Conservation (phyloP, 2,888 invertebrate genomes). For the Mythimna loreyi region DNA sequence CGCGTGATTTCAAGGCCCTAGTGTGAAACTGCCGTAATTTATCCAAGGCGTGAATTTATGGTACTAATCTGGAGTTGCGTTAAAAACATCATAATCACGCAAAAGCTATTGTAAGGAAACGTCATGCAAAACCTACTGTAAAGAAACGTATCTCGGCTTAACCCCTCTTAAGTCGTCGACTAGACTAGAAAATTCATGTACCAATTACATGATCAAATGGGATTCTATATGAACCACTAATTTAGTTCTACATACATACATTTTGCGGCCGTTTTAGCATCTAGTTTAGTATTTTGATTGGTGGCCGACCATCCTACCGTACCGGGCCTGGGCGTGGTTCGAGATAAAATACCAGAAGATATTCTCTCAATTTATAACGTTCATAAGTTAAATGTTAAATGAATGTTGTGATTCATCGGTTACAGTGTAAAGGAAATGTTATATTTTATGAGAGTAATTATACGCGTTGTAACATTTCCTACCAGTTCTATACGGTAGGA, state of each 20-base stretch:
- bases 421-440: conserved; percentile 49
- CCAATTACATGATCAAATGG: conserved; percentile 58
- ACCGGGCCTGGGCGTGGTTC: conserved; percentile 63
- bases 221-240: conserved; percentile 50
- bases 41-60: no score
- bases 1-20: no score
- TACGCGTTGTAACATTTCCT: conserved; percentile 21
- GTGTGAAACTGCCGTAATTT: no score
- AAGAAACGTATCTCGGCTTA: no score
- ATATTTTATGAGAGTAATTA: conserved; percentile 49
- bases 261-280: conserved; percentile 42
- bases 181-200: conserved; percentile 54
- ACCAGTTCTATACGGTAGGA: neutral
- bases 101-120: no score
- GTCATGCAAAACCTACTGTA: no score
- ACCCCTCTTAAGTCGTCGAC: conserved; percentile 1
- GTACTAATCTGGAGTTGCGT: no score
- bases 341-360: conserved; percentile 42
- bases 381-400: conserved; percentile 51
- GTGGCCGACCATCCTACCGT: conserved; percentile 44
- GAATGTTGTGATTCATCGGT: conserved; percentile 49
- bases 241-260: conserved; percentile 49
- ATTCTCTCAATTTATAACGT: conserved; percentile 48
- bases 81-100: no score
- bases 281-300: conserved; percentile 59